A percentile compares a stretch with the other conserved stretches of the same genome.
Conservation (phyloP, 2,797 vertebrate genomes). For the Lerista edwardsae region DNA sequence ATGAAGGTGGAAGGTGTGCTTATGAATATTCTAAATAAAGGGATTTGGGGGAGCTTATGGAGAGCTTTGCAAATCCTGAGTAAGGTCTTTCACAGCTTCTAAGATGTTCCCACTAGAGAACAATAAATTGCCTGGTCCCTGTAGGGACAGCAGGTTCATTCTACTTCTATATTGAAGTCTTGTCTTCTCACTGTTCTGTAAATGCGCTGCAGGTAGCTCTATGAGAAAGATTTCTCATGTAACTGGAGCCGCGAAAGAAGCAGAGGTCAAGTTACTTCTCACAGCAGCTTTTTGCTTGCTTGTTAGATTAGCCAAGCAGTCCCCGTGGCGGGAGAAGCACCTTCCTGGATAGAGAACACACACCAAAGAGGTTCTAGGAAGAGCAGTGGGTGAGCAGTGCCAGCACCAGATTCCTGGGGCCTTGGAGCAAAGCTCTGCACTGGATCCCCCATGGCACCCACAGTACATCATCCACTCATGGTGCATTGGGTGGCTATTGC, state of each 20-base stretch:
- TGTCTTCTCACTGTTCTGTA: background rate
- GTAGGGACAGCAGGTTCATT: background rate
- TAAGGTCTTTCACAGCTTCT: background rate
- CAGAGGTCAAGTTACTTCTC: background rate
- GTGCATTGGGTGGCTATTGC: too few species aligned
- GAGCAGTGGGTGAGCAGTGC: background rate
- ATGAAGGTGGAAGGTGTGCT: background rate
- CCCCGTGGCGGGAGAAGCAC: background rate
- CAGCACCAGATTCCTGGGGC: too few species aligned
- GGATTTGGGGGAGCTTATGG: background rate
- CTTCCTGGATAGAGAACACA: background rate
- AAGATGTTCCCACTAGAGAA: background rate
- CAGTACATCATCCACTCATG: too few species aligned
- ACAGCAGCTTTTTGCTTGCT: background rate
- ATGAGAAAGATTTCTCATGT: background rate
- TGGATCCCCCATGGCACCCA: too few species aligned
- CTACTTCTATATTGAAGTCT: background rate
- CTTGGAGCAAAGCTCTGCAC: too few species aligned
- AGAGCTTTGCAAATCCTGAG: background rate
- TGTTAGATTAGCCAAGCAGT: background rate
- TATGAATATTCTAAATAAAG: accelerated
- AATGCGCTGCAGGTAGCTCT: background rate
- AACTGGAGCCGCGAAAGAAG: background rate
- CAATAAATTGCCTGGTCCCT: background rate
- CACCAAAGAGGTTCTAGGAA: background rate